A percentile compares a stretch with the other conserved stretches of the same genome.
Conservation (phyloP, 2,797 vertebrate genomes). For the Tarsius wallacei region DNA sequence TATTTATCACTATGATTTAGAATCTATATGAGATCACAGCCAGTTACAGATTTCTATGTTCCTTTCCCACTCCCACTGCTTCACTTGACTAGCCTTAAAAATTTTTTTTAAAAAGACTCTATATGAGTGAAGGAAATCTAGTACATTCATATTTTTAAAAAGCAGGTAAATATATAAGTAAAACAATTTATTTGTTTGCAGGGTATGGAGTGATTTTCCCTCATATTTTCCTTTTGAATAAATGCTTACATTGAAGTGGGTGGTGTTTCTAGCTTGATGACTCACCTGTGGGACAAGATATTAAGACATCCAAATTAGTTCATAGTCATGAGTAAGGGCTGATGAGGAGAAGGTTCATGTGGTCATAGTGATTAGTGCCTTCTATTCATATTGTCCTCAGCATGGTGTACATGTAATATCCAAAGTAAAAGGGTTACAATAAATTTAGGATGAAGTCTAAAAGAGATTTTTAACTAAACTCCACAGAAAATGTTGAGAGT, state of each 20-base stretch:
- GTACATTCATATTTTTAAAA: not conserved
- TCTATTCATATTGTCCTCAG: not conserved
- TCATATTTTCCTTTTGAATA: not conserved
- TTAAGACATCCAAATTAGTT: not conserved
- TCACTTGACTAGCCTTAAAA: too few species aligned
- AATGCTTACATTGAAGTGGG: not conserved
- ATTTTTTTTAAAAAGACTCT: not conserved
- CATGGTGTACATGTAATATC: not conserved
- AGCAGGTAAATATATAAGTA: not conserved
- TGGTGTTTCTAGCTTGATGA: not conserved
- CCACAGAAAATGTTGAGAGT: not conserved
- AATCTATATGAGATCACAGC: not conserved
- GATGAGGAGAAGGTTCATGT: not conserved
- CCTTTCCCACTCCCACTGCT: too few species aligned
- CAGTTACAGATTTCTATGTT: too few species aligned
- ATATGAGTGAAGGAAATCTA: not conserved
- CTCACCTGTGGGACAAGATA: not conserved
- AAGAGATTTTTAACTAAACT: not conserved
- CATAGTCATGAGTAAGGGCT: not conserved
- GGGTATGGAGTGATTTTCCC: not conserved
- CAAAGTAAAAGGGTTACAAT: not conserved
- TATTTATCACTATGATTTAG: not conserved
- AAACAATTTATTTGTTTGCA: not conserved
- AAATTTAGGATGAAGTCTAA: not conserved
- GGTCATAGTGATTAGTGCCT: rapidly evolving